phyloP scores from a whole-genome alignment of 2,113 vertebrate genomes.

The Poicephalus gulielmi region DNA sequence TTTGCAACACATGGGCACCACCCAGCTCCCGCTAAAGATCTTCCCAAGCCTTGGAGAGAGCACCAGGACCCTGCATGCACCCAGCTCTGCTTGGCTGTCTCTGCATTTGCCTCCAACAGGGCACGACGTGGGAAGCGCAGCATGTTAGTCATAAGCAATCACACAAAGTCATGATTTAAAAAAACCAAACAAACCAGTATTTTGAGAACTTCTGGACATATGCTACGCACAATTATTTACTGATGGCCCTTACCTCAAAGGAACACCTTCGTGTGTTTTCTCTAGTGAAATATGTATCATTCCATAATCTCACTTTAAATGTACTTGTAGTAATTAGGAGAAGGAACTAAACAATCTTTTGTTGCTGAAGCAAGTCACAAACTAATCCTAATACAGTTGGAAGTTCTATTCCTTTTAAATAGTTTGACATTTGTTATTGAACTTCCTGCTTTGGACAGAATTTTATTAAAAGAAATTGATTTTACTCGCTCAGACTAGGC shows the following conservation, averaged over 20 bases:
- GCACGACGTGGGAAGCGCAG: neutral
- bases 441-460: slow-evolving; percentile 15
- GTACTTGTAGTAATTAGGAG: neutral
- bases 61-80: neutral
- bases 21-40: neutral
- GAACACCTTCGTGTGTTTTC: neutral
- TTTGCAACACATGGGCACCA: neutral
- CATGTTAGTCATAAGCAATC: neutral
- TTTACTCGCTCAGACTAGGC: slow-evolving; percentile 13
- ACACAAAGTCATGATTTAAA: neutral
- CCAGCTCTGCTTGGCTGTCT: neutral
- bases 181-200: neutral
- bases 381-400: neutral
- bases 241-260: neutral
- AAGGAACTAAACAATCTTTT: neutral
- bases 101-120: neutral
- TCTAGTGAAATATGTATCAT: neutral
- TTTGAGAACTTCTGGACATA: neutral
- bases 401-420: slow-evolving; percentile 4
- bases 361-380: neutral
- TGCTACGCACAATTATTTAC: neutral
- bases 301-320: neutral
- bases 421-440: slow-evolving; percentile 30
- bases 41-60: neutral
- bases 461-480: slow-evolving; percentile 44